A percentile compares a stretch with the other conserved stretches of the same genome.
Evolutionary conservation across 2,113 vertebrate genomes (phyloP).

Genomic region (Tetrax tetrax): DNA sequence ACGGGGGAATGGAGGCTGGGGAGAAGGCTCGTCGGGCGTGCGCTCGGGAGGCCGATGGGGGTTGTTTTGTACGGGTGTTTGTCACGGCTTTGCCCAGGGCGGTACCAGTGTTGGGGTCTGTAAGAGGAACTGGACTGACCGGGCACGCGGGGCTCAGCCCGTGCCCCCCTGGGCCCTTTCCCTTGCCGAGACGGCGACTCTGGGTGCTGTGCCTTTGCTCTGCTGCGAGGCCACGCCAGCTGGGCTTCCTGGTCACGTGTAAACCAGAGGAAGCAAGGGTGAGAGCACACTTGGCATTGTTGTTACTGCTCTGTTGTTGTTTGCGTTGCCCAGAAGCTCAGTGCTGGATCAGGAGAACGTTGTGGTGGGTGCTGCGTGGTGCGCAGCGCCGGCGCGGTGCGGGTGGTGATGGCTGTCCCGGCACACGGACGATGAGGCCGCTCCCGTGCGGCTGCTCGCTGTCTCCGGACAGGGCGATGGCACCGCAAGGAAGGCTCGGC

Average conservation of each 20-base stretch:
- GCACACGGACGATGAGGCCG: fast-evolving
- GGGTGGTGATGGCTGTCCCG: fast-evolving
- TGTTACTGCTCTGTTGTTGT: no score
- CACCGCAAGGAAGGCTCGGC: neutral
- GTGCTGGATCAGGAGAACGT: fast-evolving
- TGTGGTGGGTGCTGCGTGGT: neutral
- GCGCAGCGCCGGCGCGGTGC: fast-evolving
- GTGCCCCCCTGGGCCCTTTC: no score
- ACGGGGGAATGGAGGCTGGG: fast-evolving
- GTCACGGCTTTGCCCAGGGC: neutral
- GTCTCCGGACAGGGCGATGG: fast-evolving
- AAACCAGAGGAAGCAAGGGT: neutral
- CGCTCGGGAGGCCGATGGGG: neutral
- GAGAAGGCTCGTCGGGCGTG: neutral
- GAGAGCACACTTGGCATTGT: neutral
- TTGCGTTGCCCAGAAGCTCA: neutral
- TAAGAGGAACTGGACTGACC: neutral
- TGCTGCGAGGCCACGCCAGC: neutral
- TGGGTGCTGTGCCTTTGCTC: neutral
- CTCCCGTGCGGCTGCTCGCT: fast-evolving
- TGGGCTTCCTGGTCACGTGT: neutral
- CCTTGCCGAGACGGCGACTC: neutral
- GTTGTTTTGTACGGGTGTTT: neutral
- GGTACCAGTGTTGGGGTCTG: neutral
- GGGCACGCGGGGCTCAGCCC: neutral